Evolutionary conservation across 2,113 vertebrate species (phyloP).

Genomic region (Euleptes europaea): DNA sequence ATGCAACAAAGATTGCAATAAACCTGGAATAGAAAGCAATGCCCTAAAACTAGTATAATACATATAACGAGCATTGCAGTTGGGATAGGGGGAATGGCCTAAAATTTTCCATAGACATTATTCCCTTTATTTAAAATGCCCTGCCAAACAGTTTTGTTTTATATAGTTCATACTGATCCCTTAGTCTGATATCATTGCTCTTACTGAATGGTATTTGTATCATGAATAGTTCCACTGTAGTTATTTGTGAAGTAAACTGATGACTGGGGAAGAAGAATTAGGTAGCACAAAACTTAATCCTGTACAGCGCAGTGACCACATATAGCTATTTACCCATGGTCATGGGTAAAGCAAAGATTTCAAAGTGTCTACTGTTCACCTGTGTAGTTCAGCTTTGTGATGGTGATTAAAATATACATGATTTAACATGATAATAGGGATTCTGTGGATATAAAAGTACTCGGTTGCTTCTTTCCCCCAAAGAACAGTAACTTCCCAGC

Average conservation of each 20-base stretch:
- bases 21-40: no score
- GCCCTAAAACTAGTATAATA: no score
- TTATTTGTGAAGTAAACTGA: background rate
- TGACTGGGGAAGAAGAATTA: background rate
- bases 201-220: background rate
- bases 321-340: background rate
- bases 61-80: no score
- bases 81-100: no score
- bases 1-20: no score
- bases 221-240: background rate
- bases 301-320: background rate
- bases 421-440: background rate
- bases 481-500: constrained; percentile 94
- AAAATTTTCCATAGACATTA: no score
- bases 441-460: constrained; percentile 42
- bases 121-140: no score
- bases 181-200: background rate
- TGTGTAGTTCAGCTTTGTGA: background rate
- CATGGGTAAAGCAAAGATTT: background rate
- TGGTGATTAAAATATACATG: background rate
- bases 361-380: background rate
- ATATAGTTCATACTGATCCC: background rate
- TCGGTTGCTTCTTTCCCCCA: constrained; percentile 71
- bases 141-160: background rate
- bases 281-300: background rate